Evolutionary conservation across 1,140 invertebrate species (phyloP).

Genomic region (Hyposmocoma kahamanoa): DNA sequence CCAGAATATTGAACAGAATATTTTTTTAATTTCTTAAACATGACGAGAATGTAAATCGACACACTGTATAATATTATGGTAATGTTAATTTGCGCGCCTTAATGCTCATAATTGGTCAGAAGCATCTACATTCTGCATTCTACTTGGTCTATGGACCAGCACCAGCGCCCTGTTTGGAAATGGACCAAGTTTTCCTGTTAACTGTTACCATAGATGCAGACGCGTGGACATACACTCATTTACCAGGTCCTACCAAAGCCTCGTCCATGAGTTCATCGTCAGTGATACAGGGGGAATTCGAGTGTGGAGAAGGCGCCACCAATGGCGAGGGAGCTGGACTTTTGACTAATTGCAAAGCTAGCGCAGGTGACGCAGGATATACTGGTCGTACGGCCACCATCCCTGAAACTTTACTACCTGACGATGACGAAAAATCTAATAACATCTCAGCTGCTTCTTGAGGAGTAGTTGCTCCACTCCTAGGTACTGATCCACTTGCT

Average conservation of each 20-base stretch:
- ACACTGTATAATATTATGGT: too few relatives aligned
- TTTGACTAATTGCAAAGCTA: constrained; percentile 85
- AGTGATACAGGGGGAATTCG: constrained; percentile 86
- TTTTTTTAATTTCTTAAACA: too few relatives aligned
- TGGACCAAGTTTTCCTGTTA: too few relatives aligned
- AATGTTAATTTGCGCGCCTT: too few relatives aligned
- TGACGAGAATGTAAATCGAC: too few relatives aligned
- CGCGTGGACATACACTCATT: too few relatives aligned
- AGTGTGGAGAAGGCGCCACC: constrained; percentile 81
- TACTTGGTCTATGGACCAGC: too few relatives aligned
- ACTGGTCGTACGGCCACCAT: constrained; percentile 73
- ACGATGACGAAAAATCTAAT: constrained; percentile 78
- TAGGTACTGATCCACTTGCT: constrained; percentile 44
- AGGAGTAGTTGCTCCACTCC: constrained; percentile 64
- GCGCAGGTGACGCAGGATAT: constrained; percentile 79
- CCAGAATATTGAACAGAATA: too few relatives aligned
- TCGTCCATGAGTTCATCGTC: constrained; percentile 94
- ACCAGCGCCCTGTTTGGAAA: too few relatives aligned
- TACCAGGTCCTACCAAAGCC: constrained; percentile 82
- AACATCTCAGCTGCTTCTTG: constrained; percentile 78
- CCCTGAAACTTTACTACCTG: constrained; percentile 62
- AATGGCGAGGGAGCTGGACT: constrained; percentile 83
- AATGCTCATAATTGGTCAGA: too few relatives aligned
- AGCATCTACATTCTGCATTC: too few relatives aligned
- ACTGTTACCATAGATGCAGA: too few relatives aligned